These are phyloP conservation scores for Craniophora ligustri DNA, from an alignment of 2,888 invertebrate species.

Conservation along the genomic window DNA sequence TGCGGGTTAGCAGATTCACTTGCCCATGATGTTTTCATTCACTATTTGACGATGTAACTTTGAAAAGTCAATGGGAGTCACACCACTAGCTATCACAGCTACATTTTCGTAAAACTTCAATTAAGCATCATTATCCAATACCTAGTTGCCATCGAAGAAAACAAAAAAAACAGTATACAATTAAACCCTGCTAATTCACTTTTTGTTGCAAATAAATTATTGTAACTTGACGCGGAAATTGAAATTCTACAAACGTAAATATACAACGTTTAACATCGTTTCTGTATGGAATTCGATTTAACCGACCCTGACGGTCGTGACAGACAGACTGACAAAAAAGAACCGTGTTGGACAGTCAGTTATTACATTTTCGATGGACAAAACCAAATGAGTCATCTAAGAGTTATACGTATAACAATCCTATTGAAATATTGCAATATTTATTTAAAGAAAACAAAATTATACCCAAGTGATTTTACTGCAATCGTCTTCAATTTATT, in stretches of 20 bases:
- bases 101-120: no score
- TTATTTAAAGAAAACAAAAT: conserved; percentile 13
- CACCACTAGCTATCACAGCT: no score
- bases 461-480: no score
- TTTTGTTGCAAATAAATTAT: not conserved
- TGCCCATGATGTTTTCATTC: no score
- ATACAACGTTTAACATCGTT: conserved; percentile 26
- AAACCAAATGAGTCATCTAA: conserved; percentile 32
- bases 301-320: conserved; percentile 29
- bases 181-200: no score
- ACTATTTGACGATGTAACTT: no score
- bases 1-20: no score
- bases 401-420: conserved; percentile 20
- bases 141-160: no score
- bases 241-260: conserved; percentile 10
- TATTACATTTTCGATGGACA: conserved; percentile 19
- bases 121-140: no score
- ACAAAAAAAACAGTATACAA: not conserved
- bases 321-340: conserved; percentile 42
- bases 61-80: no score
- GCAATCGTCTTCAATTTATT: no score
- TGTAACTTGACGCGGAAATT: conserved; percentile 18
- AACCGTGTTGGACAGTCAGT: conserved; percentile 14
- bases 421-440: conserved; percentile 20
- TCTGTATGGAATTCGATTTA: conserved; percentile 22